Percentiles rank a stretch among this genome's conserved stretches.
Evolutionary conservation across 1,140 invertebrate species (phyloP).

Genomic region (Monomorium pharaonis): DNA sequence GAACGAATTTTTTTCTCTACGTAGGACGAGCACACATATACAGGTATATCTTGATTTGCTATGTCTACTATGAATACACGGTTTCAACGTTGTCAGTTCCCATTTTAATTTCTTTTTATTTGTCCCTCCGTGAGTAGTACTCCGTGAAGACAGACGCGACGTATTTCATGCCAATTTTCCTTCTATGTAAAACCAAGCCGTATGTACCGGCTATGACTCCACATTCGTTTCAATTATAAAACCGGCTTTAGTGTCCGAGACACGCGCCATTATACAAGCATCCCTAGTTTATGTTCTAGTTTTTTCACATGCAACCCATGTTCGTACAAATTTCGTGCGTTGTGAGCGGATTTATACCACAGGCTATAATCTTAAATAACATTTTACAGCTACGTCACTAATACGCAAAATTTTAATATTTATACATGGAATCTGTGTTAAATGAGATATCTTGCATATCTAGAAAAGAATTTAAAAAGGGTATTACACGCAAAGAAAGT

Average conservation of each 20-base stretch:
- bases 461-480: neutral
- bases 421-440: neutral
- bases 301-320: neutral
- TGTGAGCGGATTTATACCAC: neutral
- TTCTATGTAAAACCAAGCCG: neutral
- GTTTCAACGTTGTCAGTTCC: neutral
- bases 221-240: constrained; percentile 58
- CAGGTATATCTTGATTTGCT: neutral
- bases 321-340: neutral
- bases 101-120: constrained; percentile 27
- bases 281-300: constrained; percentile 21
- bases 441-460: neutral
- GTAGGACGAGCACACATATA: neutral
- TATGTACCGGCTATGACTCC: neutral
- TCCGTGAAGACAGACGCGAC: neutral
- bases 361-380: constrained; percentile 1
- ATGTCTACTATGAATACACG: neutral
- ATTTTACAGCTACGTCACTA: neutral
- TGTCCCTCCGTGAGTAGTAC: too few relatives aligned
- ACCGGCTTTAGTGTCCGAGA: neutral
- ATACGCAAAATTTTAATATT: neutral
- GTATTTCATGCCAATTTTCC: constrained; percentile 30
- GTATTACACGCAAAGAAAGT: neutral
- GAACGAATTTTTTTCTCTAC: neutral
- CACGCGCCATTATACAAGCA: neutral